Evolutionary conservation across 2,113 vertebrate species (phyloP).

Genomic region (Equus przewalskii): DNA sequence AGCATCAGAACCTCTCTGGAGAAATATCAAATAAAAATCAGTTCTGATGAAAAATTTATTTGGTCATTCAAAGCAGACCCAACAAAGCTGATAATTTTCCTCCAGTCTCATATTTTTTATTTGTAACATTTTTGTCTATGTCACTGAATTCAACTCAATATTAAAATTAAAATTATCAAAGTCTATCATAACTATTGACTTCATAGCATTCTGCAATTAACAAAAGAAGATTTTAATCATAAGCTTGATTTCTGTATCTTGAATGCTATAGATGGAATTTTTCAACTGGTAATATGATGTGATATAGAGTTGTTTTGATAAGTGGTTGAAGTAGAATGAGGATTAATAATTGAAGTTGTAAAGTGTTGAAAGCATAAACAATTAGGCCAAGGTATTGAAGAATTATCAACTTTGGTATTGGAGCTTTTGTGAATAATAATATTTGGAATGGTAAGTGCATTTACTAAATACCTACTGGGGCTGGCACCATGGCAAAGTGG

Average conservation of each 20-base stretch:
- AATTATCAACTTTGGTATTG: background rate
- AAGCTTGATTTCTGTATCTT: background rate
- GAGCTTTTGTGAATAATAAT: background rate
- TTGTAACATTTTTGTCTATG: background rate
- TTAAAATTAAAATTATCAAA: background rate
- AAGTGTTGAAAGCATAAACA: background rate
- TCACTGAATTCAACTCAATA: background rate
- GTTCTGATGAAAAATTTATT: background rate
- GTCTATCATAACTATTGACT: background rate
- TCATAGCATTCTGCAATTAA: background rate
- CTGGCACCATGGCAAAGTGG: no score
- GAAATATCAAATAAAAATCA: background rate
- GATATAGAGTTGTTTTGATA: background rate
- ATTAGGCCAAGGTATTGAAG: background rate
- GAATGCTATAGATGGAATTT: background rate
- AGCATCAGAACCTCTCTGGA: background rate
- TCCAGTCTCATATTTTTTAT: background rate
- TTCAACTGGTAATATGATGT: background rate
- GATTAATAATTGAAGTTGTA: background rate
- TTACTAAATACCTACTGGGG: background rate
- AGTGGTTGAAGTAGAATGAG: background rate
- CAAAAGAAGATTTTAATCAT: background rate
- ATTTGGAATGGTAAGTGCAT: background rate
- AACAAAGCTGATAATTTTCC: background rate
- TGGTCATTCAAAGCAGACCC: background rate